A percentile compares a stretch with the other conserved stretches of the same genome.
phyloP scores from a whole-genome alignment of 2,113 vertebrate species.

The Sisor rabdophorus region DNA sequence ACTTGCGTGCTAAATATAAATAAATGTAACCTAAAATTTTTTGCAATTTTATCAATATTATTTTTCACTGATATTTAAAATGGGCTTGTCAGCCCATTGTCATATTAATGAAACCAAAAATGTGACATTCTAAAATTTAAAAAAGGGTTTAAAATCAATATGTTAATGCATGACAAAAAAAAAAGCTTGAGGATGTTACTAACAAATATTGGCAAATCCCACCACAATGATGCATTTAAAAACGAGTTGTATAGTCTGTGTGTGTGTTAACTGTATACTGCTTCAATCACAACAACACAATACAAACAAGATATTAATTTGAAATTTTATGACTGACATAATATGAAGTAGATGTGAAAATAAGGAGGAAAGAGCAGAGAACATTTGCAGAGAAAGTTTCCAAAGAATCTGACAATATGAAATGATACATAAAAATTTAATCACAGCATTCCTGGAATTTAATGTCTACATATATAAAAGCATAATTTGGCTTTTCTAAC shows the following conservation, averaged over 20 bases:
- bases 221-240: constrained; percentile 25
- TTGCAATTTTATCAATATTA: too few relatives aligned
- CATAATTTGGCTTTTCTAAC: not conserved
- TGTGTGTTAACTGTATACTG: constrained; percentile 30
- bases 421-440: too few relatives aligned
- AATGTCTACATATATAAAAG: not conserved
- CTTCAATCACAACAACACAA: not conserved
- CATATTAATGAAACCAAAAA: not conserved
- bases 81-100: not conserved
- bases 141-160: not conserved
- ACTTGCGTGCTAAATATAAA: not conserved
- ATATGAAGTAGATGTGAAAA: too few relatives aligned
- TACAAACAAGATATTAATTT: not conserved
- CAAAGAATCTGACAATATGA: too few relatives aligned
- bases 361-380: too few relatives aligned
- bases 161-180: not conserved
- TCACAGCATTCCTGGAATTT: not conserved
- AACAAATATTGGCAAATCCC: not conserved
- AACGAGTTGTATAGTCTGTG: constrained; percentile 41
- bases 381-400: too few relatives aligned
- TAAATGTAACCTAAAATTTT: not conserved
- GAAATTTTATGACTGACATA: too few relatives aligned
- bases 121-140: not conserved
- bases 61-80: not conserved
- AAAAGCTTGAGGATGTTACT: not conserved